These are phyloP conservation scores for Pipistrellus nathusii DNA, from an alignment of 2,797 vertebrate genomes.

Conservation along the genomic window DNA sequence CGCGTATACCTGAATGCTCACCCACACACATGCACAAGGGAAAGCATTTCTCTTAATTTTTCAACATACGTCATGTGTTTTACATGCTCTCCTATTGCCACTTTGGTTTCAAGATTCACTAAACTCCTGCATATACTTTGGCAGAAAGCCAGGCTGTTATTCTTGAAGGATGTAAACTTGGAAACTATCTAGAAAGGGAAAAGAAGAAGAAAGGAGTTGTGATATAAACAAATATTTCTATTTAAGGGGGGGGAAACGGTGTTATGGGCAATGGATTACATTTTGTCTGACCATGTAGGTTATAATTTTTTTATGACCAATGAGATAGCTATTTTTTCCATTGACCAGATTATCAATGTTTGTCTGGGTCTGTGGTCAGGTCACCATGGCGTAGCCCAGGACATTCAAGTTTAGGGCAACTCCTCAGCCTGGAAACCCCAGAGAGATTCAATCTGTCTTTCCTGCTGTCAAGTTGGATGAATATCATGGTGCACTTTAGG, in stretches of 20 bases:
- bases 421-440: not conserved
- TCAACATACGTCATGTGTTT: slow-evolving; percentile 58
- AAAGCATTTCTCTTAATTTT: slow-evolving; percentile 57
- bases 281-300: not conserved
- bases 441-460: not conserved
- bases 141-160: slow-evolving; percentile 73
- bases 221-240: slow-evolving; percentile 60
- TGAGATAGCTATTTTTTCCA: not conserved
- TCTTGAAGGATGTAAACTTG: slow-evolving; percentile 78
- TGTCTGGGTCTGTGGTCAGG: not conserved
- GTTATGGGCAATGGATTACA: not conserved
- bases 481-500: not conserved
- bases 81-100: slow-evolving; percentile 44
- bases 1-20: slow-evolving; percentile 14
- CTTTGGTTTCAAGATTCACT: slow-evolving; percentile 63
- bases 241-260: slow-evolving; percentile 71
- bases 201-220: slow-evolving; percentile 66
- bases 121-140: slow-evolving; percentile 77
- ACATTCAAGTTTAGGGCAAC: not conserved
- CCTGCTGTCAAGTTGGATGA: not conserved
- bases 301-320: not conserved
- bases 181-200: slow-evolving; percentile 61
- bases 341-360: slow-evolving; percentile 13
- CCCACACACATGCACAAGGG: not conserved
- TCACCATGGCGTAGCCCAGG: not conserved